Percentiles rank a stretch among this genome's conserved stretches.
Conservation (phyloP, 2,797 vertebrate species). For the Rhinichthys osculus region DNA sequence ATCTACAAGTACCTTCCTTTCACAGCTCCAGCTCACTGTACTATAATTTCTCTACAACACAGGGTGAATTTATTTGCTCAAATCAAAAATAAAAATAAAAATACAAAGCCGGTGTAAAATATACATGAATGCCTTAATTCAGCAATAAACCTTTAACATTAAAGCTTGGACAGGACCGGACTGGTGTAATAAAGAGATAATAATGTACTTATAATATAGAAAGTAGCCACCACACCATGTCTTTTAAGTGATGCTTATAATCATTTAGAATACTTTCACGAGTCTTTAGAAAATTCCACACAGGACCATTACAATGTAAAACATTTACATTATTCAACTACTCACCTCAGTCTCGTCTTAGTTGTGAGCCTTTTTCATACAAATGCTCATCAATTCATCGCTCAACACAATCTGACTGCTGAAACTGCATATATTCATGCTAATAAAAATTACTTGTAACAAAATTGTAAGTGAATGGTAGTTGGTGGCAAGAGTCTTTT, state of each 20-base stretch:
- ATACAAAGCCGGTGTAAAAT: neutral
- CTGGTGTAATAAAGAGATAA: neutral
- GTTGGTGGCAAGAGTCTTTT: conserved; percentile 69
- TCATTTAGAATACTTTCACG: neutral
- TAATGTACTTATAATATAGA: neutral
- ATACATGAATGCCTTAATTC: neutral
- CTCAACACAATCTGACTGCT: conserved; percentile 52
- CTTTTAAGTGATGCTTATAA: neutral
- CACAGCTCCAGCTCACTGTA: neutral
- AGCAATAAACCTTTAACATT: neutral
- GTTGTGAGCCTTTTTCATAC: neutral
- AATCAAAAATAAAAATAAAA: neutral
- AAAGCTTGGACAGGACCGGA: neutral
- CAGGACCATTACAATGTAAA: conserved; percentile 1
- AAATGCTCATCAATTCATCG: conserved; percentile 36
- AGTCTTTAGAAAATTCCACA: neutral
- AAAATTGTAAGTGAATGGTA: conserved; percentile 68
- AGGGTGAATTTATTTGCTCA: neutral
- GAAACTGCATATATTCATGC: conserved; percentile 21
- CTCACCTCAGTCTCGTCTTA: neutral
- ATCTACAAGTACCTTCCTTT: conserved; percentile 42
- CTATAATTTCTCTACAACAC: conserved; percentile 39
- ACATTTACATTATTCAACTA: neutral
- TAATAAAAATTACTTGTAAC: conserved; percentile 48
- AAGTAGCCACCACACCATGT: neutral